Evolutionary conservation across 1,140 invertebrate species (phyloP).

Genomic region (Nylanderia fulva): DNA sequence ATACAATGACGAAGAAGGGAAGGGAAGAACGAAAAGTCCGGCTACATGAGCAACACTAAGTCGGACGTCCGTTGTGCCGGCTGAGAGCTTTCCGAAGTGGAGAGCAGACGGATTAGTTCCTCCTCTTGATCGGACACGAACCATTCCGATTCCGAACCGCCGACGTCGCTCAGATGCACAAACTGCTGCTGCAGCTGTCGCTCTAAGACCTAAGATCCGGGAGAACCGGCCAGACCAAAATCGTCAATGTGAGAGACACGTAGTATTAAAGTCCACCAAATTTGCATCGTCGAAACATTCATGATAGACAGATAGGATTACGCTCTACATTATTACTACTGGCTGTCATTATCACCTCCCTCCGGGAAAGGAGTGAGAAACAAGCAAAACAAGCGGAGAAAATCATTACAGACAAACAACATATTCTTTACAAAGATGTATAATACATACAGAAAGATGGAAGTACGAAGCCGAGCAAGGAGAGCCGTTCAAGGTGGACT

Average conservation of each 20-base stretch:
- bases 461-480: constrained; percentile 41
- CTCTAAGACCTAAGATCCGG: constrained; percentile 83
- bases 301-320: constrained; percentile 46
- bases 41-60: constrained; percentile 83
- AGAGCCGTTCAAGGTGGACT: constrained; percentile 80
- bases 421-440: constrained; percentile 56
- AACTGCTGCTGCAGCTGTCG: constrained; percentile 83
- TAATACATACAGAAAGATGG: constrained; percentile 71
- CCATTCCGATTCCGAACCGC: constrained; percentile 91
- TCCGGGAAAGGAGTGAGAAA: neutral
- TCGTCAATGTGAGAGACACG: constrained; percentile 80
- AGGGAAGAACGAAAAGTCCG: constrained; percentile 18
- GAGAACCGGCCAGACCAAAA: constrained; percentile 81
- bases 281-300: constrained; percentile 64
- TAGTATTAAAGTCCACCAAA: constrained; percentile 82
- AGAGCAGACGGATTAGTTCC: constrained; percentile 90
- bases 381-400: constrained; percentile 44
- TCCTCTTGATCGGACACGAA: constrained; percentile 93
- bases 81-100: constrained; percentile 82
- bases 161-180: constrained; percentile 81
- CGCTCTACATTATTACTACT: constrained; percentile 43
- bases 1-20: neutral
- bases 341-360: constrained; percentile 39
- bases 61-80: constrained; percentile 82
- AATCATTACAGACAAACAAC: constrained; percentile 58